These are phyloP conservation scores for Chirona hameri DNA, from an alignment of 2,888 invertebrate species.

Conservation along the genomic window DNA sequence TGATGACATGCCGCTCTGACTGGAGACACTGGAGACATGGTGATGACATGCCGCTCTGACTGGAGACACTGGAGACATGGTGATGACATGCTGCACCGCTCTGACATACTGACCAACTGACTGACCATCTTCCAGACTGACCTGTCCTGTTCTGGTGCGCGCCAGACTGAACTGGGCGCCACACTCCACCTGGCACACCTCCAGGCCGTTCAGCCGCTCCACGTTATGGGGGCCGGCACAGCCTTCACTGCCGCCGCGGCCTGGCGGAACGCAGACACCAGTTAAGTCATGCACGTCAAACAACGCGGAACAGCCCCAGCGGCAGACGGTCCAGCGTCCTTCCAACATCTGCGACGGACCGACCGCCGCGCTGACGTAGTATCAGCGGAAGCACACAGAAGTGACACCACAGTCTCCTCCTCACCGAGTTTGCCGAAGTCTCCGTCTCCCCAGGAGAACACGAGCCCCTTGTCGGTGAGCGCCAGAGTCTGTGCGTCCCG, in stretches of 20 bases:
- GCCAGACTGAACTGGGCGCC: conserved; percentile 95
- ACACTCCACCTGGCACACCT: conserved; percentile 88
- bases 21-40: no score
- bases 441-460: conserved; percentile 95
- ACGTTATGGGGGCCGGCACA: conserved; percentile 83
- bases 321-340: no score
- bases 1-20: no score
- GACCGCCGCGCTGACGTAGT: no score
- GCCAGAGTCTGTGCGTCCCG: conserved; percentile 91
- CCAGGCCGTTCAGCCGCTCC: conserved; percentile 76
- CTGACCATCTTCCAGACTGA: conserved; percentile 62
- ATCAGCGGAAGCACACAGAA: no score
- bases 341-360: no score
- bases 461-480: conserved; percentile 82
- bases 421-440: conserved; percentile 85
- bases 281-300: no score
- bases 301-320: no score
- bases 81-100: no score
- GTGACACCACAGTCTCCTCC: neutral
- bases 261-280: neutral
- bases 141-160: conserved; percentile 76
- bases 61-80: no score
- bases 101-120: conserved; percentile 91
- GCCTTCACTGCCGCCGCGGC: conserved; percentile 91
- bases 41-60: no score